Conservation (phyloP, 2,888 invertebrate genomes). For the Fragum whitleyi region DNA sequence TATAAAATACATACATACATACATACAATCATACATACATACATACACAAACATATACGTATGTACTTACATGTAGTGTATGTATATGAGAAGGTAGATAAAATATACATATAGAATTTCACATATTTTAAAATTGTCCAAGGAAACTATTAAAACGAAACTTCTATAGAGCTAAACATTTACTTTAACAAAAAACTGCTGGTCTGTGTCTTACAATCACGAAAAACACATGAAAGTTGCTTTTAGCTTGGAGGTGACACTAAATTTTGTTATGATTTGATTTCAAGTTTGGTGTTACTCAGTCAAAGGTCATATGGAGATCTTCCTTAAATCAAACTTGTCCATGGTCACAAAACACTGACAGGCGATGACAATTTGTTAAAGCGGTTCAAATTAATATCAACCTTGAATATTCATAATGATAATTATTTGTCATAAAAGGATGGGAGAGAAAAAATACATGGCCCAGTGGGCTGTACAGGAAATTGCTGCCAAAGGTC, state of each 20-base stretch:
- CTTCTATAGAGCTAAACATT: too few species aligned
- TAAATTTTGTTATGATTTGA: neutral
- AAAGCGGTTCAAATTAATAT: slow-evolving; percentile 12
- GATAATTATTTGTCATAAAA: slow-evolving; percentile 28
- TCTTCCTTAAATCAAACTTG: neutral
- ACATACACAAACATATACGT: too few species aligned
- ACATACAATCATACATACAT: too few species aligned
- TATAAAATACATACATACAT: too few species aligned
- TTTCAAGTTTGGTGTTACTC: too few species aligned
- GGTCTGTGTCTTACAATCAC: too few species aligned
- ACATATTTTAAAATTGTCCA: too few species aligned
- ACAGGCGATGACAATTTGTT: slow-evolving; percentile 1
- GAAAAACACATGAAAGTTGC: neutral
- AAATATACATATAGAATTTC: too few species aligned
- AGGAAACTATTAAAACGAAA: too few species aligned
- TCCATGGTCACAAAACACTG: neutral
- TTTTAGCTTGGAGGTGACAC: neutral
- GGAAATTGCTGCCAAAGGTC: slow-evolving; percentile 22
- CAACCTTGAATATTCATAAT: slow-evolving; percentile 26
- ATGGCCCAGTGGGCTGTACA: neutral
- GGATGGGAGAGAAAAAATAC: neutral
- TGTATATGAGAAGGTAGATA: too few species aligned
- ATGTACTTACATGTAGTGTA: too few species aligned
- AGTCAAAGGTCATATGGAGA: neutral
- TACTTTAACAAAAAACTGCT: too few species aligned